Base-by-base conservation (phyloP, 2,888 invertebrate species). In the Tricholauxania praeusta region DNA sequence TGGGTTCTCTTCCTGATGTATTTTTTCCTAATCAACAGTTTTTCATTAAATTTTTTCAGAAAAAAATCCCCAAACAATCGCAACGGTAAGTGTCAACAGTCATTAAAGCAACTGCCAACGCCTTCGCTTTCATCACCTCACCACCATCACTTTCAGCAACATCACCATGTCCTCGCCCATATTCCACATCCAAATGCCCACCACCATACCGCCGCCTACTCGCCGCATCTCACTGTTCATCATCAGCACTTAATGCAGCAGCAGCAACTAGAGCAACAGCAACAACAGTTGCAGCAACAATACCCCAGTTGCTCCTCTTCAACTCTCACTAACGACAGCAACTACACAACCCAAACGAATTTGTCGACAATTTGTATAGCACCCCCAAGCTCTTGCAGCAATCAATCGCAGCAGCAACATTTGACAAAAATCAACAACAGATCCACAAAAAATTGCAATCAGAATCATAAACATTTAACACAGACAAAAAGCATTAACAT, bases 21-120 rank as follows among this genome's bases (percentile, higher is more conserved):
- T 28, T 28, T 28, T 4, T 28, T 28, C 10, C 39, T 39, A 63
- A 67, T 48, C 66, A 71, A 68, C 59, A 39, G 19, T 66, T 69
- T 71, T 52, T 59, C 49, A 63, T 17, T 69, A 28, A 28, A 28
- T 14, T 47, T 55, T 79, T 81, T 12, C 78, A 83, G 87, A 83
- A 87, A 87, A 82, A 87, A 87, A 80, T 82, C 87, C 73, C 82
- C 87, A 71, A 86, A 86, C 78, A 86, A 87, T 81, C 84, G 87
- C 76, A 87, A 87, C 79, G 87, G 87, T 87, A 82, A 86, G 87
- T 85, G 82, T 80, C 79, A 78, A 67, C 78, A 75, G 73, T 75
- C 77, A 72, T 71, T 76, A 73, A 80, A 81, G 79, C 79, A 79
- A 75, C 80, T 79, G 75, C 79, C 78, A 79, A 77, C 79, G 76